Conservation (phyloP, 2,888 invertebrate species). For the Plagiodera versicolora region DNA sequence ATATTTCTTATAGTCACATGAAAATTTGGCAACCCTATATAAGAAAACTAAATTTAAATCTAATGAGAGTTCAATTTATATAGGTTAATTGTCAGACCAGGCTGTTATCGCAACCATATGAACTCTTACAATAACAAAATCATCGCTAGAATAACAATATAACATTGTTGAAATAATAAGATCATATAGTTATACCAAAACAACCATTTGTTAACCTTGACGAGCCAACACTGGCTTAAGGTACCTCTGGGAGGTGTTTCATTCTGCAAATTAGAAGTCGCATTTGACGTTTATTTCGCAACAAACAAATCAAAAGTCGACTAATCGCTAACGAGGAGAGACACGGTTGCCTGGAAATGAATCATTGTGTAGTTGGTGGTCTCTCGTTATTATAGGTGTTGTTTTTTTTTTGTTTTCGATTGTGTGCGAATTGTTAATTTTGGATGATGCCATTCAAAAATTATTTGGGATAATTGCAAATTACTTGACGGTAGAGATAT, state of each 20-base stretch:
- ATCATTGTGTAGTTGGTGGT: neutral
- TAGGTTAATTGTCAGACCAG: no score
- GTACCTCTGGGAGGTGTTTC: neutral
- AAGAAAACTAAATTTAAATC: no score
- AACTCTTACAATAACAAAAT: neutral
- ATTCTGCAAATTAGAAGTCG: constrained; percentile 4
- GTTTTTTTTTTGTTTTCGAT: neutral
- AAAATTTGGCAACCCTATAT: no score
- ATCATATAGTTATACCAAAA: neutral
- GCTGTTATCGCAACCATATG: neutral
- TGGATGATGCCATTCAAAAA: neutral
- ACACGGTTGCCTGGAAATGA: neutral
- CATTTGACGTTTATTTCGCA: constrained; percentile 9
- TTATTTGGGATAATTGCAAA: no score
- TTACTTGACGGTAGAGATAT: no score
- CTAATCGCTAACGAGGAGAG: neutral
- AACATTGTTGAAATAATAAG: no score
- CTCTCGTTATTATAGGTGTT: neutral
- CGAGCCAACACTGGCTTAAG: neutral
- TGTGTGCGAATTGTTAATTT: neutral
- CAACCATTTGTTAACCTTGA: neutral
- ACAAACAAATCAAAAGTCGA: neutral
- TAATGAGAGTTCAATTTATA: no score
- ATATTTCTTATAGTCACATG: no score
- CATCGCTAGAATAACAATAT: neutral